Evolutionary conservation across 2,797 vertebrate species (phyloP), one percentile per base, ranked within the genome.

Genomic region (Falco columbarius): DNA sequence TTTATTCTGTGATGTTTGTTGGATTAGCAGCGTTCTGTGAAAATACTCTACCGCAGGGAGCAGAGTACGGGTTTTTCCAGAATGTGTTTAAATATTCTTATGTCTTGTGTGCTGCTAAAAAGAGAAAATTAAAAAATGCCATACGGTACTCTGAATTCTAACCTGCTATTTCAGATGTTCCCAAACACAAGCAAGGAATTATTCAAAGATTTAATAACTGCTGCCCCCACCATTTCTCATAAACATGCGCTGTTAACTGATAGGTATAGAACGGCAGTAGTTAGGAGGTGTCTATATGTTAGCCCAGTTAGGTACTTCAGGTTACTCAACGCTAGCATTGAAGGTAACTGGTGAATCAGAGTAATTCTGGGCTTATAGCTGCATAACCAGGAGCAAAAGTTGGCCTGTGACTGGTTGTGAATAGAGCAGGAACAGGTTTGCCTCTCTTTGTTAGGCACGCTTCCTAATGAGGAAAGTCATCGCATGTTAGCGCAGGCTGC

Each of bases 1-100:
- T 82, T 91, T 59, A 26, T 70, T 92, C 73, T 82, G 63, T 87
- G 71, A 32, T 85, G 54, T 77, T 94, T 90, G n/a, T 84, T 93
- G 77, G 70, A 82, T 87, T 91, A 85, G 22, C 56, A 65, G n/a
- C 19, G 51, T 83, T 68, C 92, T 92, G 30, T 83, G 90, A 81
- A 90, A 88, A 66, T 40, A 19, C 30, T 18, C 15, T 46, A 89
- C 44, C n/a, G 90, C 30, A 40, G 46, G 75, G 46, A 93, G 38
- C 1, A 1, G 13, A 73, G 11, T 71, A 32, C 56, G 93, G 58
- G 24, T 70, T 94, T 85, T 89, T 54, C 65, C 27, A 61, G n/a
- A n/a, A 49, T 12, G 17, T 51, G 38, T 80, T 70, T 47, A 80
- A 89, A 71, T 73, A 82, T 26, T 89, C 74, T 85, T 73, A 66